Evolutionary conservation across 2,113 vertebrate genomes (phyloP).

Genomic region (Cyphomyrus discorhynchus): DNA sequence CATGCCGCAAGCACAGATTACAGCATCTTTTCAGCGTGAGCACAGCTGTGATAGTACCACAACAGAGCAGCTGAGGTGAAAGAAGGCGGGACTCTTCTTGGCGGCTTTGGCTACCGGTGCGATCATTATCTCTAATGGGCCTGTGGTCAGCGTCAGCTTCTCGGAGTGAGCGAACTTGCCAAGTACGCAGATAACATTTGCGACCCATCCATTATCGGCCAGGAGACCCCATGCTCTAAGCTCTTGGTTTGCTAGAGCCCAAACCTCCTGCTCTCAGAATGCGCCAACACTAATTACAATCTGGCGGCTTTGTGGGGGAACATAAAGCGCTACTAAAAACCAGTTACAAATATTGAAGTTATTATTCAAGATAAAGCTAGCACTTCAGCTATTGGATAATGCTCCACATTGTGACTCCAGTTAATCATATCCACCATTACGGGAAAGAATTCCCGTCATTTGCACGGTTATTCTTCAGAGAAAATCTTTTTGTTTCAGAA

Average conservation of each 20-base stretch:
- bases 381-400: neutral
- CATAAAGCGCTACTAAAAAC: neutral
- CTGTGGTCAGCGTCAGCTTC: neutral
- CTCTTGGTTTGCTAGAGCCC: neutral
- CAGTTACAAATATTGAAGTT: neutral
- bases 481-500: neutral
- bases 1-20: neutral
- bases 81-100: neutral
- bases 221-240: neutral
- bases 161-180: neutral
- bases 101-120: neutral
- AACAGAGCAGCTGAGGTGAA: neutral
- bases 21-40: neutral
- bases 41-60: neutral
- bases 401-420: neutral
- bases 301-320: neutral
- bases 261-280: neutral
- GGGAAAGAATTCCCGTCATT: neutral
- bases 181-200: neutral
- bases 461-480: neutral
- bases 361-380: neutral
- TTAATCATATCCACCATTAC: neutral
- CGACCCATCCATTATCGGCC: neutral
- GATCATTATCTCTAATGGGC: neutral
- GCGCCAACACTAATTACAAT: neutral